Conservation (phyloP, 2,888 invertebrate species). For the Teinopalpus imperialis region DNA sequence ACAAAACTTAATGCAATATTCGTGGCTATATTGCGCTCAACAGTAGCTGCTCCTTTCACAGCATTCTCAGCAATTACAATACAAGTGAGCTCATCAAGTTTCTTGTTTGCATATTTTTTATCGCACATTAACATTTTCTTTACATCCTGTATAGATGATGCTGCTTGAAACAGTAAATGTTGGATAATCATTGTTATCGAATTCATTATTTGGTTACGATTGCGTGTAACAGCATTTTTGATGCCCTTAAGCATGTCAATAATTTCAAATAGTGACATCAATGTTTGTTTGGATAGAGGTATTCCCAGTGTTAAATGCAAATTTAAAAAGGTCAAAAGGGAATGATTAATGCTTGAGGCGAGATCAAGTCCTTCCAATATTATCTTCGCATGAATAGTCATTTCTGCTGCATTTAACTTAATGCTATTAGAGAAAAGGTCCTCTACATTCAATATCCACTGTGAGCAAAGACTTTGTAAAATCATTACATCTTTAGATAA, state of each 20-base stretch:
- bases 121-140: slow-evolving; percentile 85
- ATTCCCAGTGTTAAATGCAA: slow-evolving; percentile 86
- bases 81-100: slow-evolving; percentile 87
- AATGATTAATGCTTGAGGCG: slow-evolving; percentile 84
- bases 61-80: slow-evolving; percentile 87
- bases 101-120: slow-evolving; percentile 84
- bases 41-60: slow-evolving; percentile 84
- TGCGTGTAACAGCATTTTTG: slow-evolving; percentile 85
- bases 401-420: slow-evolving; percentile 68
- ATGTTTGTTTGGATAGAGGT: slow-evolving; percentile 89
- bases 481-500: slow-evolving; percentile 84
- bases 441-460: slow-evolving; percentile 66
- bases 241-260: slow-evolving; percentile 91
- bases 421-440: slow-evolving; percentile 59
- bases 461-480: slow-evolving; percentile 53
- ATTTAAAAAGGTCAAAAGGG: slow-evolving; percentile 81
- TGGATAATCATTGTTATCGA: slow-evolving; percentile 90
- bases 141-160: slow-evolving; percentile 84
- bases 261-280: slow-evolving; percentile 89
- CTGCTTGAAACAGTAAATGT: slow-evolving; percentile 88
- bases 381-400: slow-evolving; percentile 65
- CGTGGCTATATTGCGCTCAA: slow-evolving; percentile 84
- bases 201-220: slow-evolving; percentile 86
- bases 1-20: slow-evolving; percentile 86
- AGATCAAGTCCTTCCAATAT: slow-evolving; percentile 84